phyloP scores from a whole-genome alignment of 2,888 invertebrate genomes.

The Platycheirus rosarum region DNA sequence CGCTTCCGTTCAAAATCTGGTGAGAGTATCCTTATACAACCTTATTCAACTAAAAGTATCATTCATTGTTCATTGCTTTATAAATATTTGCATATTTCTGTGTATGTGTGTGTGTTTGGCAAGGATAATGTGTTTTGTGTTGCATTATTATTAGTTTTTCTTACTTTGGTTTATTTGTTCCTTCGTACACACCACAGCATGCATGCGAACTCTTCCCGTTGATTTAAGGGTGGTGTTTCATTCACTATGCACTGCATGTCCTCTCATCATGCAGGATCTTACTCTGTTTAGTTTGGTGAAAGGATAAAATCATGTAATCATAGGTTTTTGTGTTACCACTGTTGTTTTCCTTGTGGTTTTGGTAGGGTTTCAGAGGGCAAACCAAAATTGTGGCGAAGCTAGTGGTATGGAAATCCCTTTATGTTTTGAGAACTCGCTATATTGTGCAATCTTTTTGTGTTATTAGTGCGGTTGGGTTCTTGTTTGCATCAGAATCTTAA shows the following conservation, averaged over 20 bases:
- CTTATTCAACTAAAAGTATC: conserved; percentile 24
- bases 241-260: conserved; percentile 10
- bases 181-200: neutral
- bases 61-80: no score
- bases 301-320: conserved; percentile 33
- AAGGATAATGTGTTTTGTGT: conserved; percentile 51
- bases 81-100: conserved; percentile 5
- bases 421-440: conserved; percentile 12
- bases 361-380: conserved; percentile 1
- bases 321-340: conserved; percentile 28
- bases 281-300: conserved; percentile 29
- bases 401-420: conserved; percentile 3
- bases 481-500: conserved; percentile 37
- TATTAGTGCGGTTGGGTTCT: conserved; percentile 35
- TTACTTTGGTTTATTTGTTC: conserved; percentile 23
- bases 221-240: neutral
- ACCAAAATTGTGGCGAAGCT: conserved; percentile 34
- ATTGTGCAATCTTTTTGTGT: conserved; percentile 46
- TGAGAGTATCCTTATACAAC: no score
- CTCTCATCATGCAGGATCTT: conserved; percentile 23
- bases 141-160: conserved; percentile 63
- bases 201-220: neutral
- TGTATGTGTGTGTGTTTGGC: conserved; percentile 30
- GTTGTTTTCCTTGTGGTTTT: conserved; percentile 24
- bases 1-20: no score